Percentiles rank a stretch among this genome's conserved stretches.
Conservation (phyloP, 2,888 invertebrate genomes). For the Lymantria monacha region DNA sequence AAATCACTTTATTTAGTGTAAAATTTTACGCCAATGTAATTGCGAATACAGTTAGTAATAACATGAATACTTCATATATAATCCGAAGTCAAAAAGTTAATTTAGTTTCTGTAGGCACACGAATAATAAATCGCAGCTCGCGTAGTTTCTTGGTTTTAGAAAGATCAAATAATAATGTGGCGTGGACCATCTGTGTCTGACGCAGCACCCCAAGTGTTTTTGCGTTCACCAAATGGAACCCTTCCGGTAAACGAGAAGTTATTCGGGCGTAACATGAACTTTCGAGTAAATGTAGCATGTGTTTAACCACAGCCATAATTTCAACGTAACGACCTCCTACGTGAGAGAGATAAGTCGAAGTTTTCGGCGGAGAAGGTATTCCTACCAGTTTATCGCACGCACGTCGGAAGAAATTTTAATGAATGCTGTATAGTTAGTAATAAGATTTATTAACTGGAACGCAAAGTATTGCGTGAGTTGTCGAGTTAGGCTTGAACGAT, state of each 20-base stretch:
- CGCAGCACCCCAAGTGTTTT: constrained; percentile 46
- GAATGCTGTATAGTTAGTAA: constrained; percentile 60
- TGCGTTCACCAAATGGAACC: constrained; percentile 46
- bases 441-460: constrained; percentile 53
- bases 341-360: constrained; percentile 79
- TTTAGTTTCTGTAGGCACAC: neutral
- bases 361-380: constrained; percentile 67
- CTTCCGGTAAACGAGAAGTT: constrained; percentile 65
- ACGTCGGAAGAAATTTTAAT: constrained; percentile 76
- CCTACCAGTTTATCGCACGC: constrained; percentile 70
- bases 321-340: constrained; percentile 74
- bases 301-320: constrained; percentile 78
- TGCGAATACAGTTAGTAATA: no score
- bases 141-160: constrained; percentile 7
- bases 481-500: constrained; percentile 40
- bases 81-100: neutral
- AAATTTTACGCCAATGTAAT: no score
- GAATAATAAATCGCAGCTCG: constrained; percentile 4
- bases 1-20: no score
- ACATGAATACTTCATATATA: no score
- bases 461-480: constrained; percentile 38
- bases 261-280: constrained; percentile 73
- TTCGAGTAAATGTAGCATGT: constrained; percentile 80
- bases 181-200: constrained; percentile 36
- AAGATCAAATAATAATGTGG: constrained; percentile 39